Conservation (phyloP, 2,888 invertebrate species). For the Xestia sexstrigata region DNA sequence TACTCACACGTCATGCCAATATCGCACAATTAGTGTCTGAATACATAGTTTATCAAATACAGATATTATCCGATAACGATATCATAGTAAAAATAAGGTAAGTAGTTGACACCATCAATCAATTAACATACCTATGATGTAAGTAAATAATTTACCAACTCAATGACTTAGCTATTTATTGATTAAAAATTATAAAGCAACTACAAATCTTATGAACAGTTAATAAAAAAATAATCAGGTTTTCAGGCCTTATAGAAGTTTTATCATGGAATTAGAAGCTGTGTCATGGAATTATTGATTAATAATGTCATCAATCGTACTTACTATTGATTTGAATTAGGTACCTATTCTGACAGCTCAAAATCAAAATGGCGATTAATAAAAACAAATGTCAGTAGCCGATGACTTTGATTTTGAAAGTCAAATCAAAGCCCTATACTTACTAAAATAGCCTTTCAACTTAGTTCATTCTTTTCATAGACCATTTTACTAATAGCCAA, state of each 20-base stretch:
- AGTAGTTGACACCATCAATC: neutral
- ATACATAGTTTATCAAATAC: neutral
- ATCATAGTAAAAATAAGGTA: neutral
- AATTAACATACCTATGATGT: neutral
- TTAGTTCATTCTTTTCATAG: slow-evolving; percentile 23
- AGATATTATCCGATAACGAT: slow-evolving; percentile 8
- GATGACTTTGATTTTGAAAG: slow-evolving; percentile 19
- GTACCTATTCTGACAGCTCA: slow-evolving; percentile 55
- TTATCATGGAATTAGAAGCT: neutral
- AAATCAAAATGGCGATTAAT: neutral
- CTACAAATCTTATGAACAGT: neutral
- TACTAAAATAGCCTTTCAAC: slow-evolving; percentile 38
- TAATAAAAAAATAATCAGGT: neutral
- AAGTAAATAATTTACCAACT: too few species aligned
- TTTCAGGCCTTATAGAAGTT: neutral
- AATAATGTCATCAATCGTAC: neutral
- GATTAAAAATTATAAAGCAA: neutral
- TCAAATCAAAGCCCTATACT: slow-evolving; percentile 30
- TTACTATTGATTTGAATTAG: slow-evolving; percentile 6
- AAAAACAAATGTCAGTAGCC: slow-evolving; percentile 3
- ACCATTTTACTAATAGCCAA: slow-evolving; percentile 42
- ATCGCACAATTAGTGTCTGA: slow-evolving; percentile 31
- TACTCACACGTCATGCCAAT: slow-evolving; percentile 21
- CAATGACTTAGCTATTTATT: neutral
- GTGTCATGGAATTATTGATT: neutral